These are phyloP conservation scores for Dolichallabes microphthalmus DNA, from an alignment of 2,113 vertebrate genomes.

Conservation along the genomic window DNA sequence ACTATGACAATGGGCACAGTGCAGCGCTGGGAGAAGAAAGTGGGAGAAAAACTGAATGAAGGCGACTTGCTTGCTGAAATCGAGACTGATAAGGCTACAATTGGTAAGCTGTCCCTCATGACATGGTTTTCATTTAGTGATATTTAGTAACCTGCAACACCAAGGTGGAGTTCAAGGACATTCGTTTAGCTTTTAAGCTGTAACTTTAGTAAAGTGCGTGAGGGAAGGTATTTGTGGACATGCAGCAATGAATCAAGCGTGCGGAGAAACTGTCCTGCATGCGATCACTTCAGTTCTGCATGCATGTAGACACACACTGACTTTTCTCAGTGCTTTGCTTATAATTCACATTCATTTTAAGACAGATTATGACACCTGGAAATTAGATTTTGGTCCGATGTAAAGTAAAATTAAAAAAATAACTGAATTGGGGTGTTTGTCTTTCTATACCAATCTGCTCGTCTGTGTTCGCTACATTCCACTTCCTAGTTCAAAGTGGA, in stretches of 20 bases:
- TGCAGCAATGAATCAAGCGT: neutral
- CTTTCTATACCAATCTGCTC: no score
- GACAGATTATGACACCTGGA: neutral
- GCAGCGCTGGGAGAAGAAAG: slow-evolving; percentile 99
- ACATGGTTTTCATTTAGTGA: neutral
- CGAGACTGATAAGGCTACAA: slow-evolving; percentile 97
- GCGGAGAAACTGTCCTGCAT: neutral
- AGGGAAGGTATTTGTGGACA: neutral
- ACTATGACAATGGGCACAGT: slow-evolving; percentile 98
- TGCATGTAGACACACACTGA: neutral
- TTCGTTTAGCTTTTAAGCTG: neutral
- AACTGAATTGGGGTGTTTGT: neutral
- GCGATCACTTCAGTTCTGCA: neutral
- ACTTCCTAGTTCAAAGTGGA: neutral
- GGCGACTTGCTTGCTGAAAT: slow-evolving; percentile 96
- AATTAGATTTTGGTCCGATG: neutral
- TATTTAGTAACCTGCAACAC: neutral
- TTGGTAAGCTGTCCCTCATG: slow-evolving; percentile 76
- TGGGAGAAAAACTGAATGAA: slow-evolving; percentile 92
- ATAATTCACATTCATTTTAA: neutral
- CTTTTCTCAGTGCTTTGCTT: neutral
- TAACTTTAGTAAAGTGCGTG: neutral
- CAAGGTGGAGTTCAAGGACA: neutral
- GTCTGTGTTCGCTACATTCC: neutral
- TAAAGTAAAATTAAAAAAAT: neutral